Evolutionary conservation across 2,888 invertebrate species (phyloP).

Genomic region (Alloplasta piceator): DNA sequence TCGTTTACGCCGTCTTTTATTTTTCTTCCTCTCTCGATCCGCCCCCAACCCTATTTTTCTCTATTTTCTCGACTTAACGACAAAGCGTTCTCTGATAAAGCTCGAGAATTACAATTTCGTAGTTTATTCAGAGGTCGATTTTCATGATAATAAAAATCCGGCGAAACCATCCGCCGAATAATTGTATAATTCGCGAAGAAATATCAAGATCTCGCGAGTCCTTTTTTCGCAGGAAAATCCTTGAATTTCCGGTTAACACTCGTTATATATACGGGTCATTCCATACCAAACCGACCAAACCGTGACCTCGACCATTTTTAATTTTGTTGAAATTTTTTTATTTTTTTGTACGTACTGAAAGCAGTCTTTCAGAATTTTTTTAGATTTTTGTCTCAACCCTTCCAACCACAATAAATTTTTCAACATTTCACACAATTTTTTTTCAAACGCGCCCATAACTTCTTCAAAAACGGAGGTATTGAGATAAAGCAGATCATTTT

Average conservation of each 20-base stretch:
- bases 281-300: too few relatives aligned
- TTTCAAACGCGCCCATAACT: too few relatives aligned
- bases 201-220: slow-evolving; percentile 34
- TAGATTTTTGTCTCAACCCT: too few relatives aligned
- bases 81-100: neutral
- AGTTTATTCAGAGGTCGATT: slow-evolving; percentile 1
- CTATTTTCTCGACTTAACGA: slow-evolving; percentile 21
- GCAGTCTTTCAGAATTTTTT: too few relatives aligned
- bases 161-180: neutral
- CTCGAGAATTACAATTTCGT: neutral
- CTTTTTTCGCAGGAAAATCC: slow-evolving; percentile 16
- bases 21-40: slow-evolving; percentile 1
- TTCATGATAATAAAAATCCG: slow-evolving; percentile 12
- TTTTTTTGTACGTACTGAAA: too few relatives aligned
- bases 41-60: neutral
- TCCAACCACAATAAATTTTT: too few relatives aligned
- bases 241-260: slow-evolving; percentile 24
- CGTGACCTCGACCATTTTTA: too few relatives aligned
- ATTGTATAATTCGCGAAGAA: neutral
- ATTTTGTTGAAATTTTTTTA: too few relatives aligned
- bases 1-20: slow-evolving; percentile 25
- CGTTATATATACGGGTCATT: too few relatives aligned
- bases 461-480: too few relatives aligned
- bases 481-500: too few relatives aligned
- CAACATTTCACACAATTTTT: too few relatives aligned